Evolutionary conservation across 1,140 invertebrate genomes (phyloP).

Genomic region (Drosophila burlai): DNA sequence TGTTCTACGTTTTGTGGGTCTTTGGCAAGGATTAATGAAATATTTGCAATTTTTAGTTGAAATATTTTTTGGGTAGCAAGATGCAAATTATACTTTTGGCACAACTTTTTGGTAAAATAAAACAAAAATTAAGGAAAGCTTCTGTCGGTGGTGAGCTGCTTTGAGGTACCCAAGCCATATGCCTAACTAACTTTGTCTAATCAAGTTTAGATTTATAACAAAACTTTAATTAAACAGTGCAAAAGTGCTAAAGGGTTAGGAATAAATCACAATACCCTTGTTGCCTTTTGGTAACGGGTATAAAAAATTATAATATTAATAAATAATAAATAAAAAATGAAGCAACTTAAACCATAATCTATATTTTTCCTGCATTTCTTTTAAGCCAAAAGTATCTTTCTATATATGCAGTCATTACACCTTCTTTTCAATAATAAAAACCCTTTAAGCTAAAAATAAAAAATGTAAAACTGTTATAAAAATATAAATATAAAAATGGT

Average conservation of each 20-base stretch:
- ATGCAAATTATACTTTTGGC: not conserved
- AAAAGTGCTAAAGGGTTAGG: too few species aligned
- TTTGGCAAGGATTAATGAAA: conserved; percentile 25
- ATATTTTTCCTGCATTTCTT: not conserved
- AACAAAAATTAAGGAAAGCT: too few species aligned
- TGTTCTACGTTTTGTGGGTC: not conserved
- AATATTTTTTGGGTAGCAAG: not conserved
- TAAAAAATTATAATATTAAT: too few species aligned
- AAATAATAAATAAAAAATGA: not conserved
- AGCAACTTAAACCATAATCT: not conserved
- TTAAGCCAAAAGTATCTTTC: not conserved
- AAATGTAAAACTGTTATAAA: not conserved
- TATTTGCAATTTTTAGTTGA: conserved; percentile 6
- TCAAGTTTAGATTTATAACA: not conserved
- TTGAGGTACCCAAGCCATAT: too few species aligned
- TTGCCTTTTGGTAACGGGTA: not conserved
- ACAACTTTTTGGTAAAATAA: not conserved
- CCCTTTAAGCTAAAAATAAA: not conserved
- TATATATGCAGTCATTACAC: not conserved
- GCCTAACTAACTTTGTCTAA: not conserved
- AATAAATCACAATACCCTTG: too few species aligned
- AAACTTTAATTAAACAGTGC: too few species aligned
- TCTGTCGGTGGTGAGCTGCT: too few species aligned
- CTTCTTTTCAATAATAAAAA: not conserved
- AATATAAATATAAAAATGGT: not conserved